Base-by-base conservation (phyloP, 2,888 invertebrate species). In the Philereme transversata region DNA sequence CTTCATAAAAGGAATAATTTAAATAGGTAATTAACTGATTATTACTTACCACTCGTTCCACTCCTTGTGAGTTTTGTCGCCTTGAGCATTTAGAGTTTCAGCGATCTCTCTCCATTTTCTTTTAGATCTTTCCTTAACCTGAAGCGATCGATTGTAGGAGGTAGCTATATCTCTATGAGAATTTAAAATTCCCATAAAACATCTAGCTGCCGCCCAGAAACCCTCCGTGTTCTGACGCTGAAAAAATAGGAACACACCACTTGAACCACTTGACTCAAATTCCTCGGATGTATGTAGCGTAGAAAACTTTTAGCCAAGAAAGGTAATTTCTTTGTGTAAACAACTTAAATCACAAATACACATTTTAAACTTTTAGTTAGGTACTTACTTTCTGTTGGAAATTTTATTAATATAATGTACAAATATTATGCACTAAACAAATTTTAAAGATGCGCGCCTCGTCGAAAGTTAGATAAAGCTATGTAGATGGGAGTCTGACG, bases 41-140 rank as follows among this genome's bases (percentile, higher is more conserved):
- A n/a, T n/a, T n/a, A n/a, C n/a, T n/a, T n/a, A 57, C 57, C 57
- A 57, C 9, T 34, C 50, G 9, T 51, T 51, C 57, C 57, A 50
- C 34, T 50, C 38, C 49, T 50, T 57, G 11, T 50, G 22, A 48
- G 50, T 9, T 47, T 50, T 45, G 5, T 46, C 50, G 2, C 50
- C 33, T 38, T 57, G 57, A 38, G 57, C 41, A 36, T 57, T 57
- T 3, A 51, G 22, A 8, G 22, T 9, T 8, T 35, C 33, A 8
- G 57, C 50, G n/a, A 57, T 11, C 33, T 41, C 41, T 5, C 7
- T n/a, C 51, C 43, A 51, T 43, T 34, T 51, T 34, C n/a, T 9
- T n/a, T 43, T 51, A 5, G 51, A 38, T 33, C 9, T 9, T 8
- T 51, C 51, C 10, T 41, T 40, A 0, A 41, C 51, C 6, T 43